Evolutionary conservation across 2,113 vertebrate genomes (phyloP), one percentile per base, ranked within the genome.

Genomic region (Ciconia boyciana): DNA sequence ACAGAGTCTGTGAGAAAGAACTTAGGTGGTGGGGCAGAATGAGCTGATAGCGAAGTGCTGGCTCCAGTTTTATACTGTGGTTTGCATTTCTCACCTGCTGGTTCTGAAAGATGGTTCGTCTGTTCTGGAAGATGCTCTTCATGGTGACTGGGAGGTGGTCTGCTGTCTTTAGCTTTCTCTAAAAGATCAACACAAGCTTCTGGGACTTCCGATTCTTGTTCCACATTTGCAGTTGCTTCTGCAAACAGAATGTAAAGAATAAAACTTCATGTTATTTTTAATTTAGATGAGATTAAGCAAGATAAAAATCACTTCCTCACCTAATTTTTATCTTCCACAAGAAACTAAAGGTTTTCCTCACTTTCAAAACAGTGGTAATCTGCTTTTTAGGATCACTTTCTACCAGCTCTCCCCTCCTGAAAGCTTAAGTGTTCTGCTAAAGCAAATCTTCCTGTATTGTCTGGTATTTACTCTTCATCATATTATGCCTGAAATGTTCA

Each of bases 31-130:
- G 46, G 65, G 82, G 55, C 49, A 54, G 25, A 41, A 41, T 0
- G 2, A 41, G 55, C n/a, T 12, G 39, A 22, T 1, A 19, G 77
- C 7, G 6, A 43, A 36, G 41, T 1, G 22, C 62, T 28, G 70
- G 68, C 61, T 32, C 60, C 32, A 3, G 65, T 22, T 31, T 3
- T 3, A 5, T 9, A 3, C 51, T 0, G 11, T 4, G 13, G 8
- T 29, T 16, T 49, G 49, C 29, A 0, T n/a, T 26, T 16, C 95
- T 61, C 88, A 95, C 94, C 90, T 62, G 77, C 66, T 13, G 83
- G 1, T 17, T 90, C 87, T 1, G 22, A 2, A 1, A 49, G 32
- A 0, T 65, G 77, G 16, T 52, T 68, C 0, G 1, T 39, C n/a
- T 48, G 22, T 2, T 43, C 76, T 0, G 88, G 51, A 28, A 46